These are phyloP conservation scores for Piezodorus guildinii DNA, from an alignment of 1,140 invertebrate genomes.

Conservation along the genomic window DNA sequence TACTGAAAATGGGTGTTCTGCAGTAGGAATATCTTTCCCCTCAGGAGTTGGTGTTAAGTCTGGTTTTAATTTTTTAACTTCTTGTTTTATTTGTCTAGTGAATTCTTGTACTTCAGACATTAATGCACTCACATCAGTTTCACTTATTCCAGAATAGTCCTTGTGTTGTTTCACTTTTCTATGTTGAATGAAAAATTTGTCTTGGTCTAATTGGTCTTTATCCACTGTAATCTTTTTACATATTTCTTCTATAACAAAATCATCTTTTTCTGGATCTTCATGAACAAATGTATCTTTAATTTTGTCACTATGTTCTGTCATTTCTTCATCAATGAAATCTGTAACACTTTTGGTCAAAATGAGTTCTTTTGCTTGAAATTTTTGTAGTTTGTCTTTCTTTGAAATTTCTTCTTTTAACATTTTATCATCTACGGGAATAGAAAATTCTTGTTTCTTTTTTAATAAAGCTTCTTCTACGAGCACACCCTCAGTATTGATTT, in stretches of 20 bases:
- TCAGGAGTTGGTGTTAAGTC: slow-evolving; percentile 41
- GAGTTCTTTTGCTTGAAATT: background rate
- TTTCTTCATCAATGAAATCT: slow-evolving; percentile 24
- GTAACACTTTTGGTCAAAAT: slow-evolving; percentile 23
- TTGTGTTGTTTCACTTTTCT: slow-evolving; percentile 20
- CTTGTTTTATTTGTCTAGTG: slow-evolving; percentile 39
- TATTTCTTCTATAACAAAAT: slow-evolving; percentile 5
- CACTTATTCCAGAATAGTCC: slow-evolving; percentile 24
- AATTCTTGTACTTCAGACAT: slow-evolving; percentile 40
- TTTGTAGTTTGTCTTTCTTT: slow-evolving; percentile 3
- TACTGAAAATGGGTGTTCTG: slow-evolving; percentile 14
- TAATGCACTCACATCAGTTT: slow-evolving; percentile 36
- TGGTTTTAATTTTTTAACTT: slow-evolving; percentile 41
- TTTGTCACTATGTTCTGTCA: slow-evolving; percentile 15
- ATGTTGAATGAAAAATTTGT: background rate
- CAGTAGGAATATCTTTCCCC: slow-evolving; percentile 28
- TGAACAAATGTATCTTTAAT: background rate
- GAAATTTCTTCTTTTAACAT: slow-evolving; percentile 16
- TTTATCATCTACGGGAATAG: slow-evolving; percentile 15
- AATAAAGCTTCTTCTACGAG: background rate
- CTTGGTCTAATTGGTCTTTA: background rate
- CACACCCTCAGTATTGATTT: background rate
- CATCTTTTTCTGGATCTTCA: slow-evolving; percentile 7
- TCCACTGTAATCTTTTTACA: slow-evolving; percentile 19
- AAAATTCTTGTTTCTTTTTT: slow-evolving; percentile 14